Evolutionary conservation across 2,888 invertebrate genomes (phyloP).

Genomic region (Pammene fasciana): DNA sequence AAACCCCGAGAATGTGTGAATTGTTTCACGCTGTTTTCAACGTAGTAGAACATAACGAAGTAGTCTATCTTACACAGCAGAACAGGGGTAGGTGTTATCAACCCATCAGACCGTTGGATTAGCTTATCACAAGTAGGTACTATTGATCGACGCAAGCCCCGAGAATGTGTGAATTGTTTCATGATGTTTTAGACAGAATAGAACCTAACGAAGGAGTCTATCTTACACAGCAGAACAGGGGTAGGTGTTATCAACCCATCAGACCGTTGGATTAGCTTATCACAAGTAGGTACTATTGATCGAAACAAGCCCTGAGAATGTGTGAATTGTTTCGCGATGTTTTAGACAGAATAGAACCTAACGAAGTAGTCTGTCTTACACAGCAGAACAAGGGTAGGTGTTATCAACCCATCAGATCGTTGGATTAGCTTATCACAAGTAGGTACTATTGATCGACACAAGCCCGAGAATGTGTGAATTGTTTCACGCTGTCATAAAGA

Average conservation of each 20-base stretch:
- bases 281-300: conserved; percentile 1
- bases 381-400: too few relatives aligned
- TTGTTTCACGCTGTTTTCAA: too few relatives aligned
- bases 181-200: conserved; percentile 1
- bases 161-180: conserved; percentile 15
- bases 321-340: conserved; percentile 11
- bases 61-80: too few relatives aligned
- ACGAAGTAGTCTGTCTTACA: background rate
- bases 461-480: conserved; percentile 10
- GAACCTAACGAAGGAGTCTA: background rate
- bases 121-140: background rate
- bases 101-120: background rate
- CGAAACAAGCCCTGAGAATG: background rate
- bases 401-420: background rate
- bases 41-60: too few relatives aligned
- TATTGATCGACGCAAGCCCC: conserved; percentile 1
- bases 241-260: background rate
- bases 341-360: conserved; percentile 6
- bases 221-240: background rate
- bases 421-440: background rate
- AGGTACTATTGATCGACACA: conserved; percentile 4
- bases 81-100: too few relatives aligned
- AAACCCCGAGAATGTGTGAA: too few relatives aligned
- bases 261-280: conserved; percentile 6
- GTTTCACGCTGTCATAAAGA: conserved; percentile 1